These are phyloP conservation scores for Tolypeutes matacus DNA, from an alignment of 2,797 vertebrate genomes.

Conservation along the genomic window DNA sequence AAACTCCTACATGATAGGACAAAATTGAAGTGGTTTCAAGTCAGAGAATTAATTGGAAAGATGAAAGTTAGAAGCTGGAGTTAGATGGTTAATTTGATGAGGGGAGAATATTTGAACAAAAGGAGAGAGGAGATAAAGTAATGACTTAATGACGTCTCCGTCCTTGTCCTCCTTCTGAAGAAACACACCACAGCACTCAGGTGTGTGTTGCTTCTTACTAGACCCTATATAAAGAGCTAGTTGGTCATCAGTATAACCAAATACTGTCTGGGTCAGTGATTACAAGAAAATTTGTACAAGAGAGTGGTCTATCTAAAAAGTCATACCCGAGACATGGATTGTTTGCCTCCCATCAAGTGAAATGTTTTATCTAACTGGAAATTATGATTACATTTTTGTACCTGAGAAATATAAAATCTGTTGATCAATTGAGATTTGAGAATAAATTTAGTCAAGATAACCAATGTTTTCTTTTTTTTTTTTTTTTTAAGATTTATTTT, in stretches of 20 bases:
- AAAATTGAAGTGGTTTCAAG: not conserved
- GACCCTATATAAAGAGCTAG: not conserved
- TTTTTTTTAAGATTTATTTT: not conserved
- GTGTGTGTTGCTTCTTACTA: not conserved
- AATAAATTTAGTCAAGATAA: conserved; percentile 6
- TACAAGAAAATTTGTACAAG: accelerated
- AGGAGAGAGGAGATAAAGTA: not conserved
- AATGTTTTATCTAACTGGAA: conserved; percentile 49
- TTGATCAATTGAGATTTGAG: conserved; percentile 40
- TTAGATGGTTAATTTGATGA: not conserved
- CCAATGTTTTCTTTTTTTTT: not conserved
- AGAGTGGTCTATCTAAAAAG: not conserved
- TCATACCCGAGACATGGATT: not conserved
- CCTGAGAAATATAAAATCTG: conserved; percentile 33
- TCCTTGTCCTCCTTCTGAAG: not conserved
- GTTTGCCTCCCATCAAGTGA: not conserved
- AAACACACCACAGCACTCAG: not conserved
- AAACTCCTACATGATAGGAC: not conserved
- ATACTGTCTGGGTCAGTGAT: not conserved
- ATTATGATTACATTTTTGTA: conserved; percentile 28
- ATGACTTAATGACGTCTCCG: too few relatives aligned
- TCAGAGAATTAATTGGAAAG: conserved; percentile 43
- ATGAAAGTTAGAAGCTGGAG: not conserved
- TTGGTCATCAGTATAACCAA: too few relatives aligned
- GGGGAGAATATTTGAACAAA: not conserved